Conservation (phyloP, 23 tunicate genomes). For the Corella eumyota region DNA sequence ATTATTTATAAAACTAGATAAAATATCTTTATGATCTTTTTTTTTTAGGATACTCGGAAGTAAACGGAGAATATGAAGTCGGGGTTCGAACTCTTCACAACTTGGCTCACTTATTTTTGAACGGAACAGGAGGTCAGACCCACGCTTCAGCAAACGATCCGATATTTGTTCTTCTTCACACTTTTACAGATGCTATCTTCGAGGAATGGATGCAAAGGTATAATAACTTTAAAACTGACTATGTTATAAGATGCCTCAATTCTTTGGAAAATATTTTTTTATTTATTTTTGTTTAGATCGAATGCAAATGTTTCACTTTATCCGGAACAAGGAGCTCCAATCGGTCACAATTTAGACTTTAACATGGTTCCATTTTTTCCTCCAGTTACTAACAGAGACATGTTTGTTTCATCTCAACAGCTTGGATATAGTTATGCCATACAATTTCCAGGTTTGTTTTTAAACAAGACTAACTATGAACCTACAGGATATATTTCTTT, state of each 20-base stretch:
- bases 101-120: conserved; percentile 70
- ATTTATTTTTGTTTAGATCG: conserved; percentile 10
- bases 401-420: conserved; percentile 58
- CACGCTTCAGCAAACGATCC: conserved; percentile 92
- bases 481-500: no score
- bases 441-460: conserved; percentile 49
- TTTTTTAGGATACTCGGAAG: conserved; percentile 49
- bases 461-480: not conserved
- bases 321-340: conserved; percentile 58
- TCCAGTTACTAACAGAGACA: conserved; percentile 64
- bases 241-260: not conserved
- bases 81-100: conserved; percentile 81
- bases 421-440: conserved; percentile 74
- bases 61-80: conserved; percentile 53
- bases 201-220: conserved; percentile 90
- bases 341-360: conserved; percentile 78
- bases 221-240: not conserved
- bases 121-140: conserved; percentile 84
- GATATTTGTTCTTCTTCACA: conserved; percentile 62
- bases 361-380: conserved; percentile 95
- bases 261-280: not conserved
- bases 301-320: conserved; percentile 37
- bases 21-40: no score
- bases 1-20: no score
- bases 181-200: conserved; percentile 82